Base-by-base conservation (phyloP, 2,797 vertebrate species). In the Heteromormyrus szaboi region DNA sequence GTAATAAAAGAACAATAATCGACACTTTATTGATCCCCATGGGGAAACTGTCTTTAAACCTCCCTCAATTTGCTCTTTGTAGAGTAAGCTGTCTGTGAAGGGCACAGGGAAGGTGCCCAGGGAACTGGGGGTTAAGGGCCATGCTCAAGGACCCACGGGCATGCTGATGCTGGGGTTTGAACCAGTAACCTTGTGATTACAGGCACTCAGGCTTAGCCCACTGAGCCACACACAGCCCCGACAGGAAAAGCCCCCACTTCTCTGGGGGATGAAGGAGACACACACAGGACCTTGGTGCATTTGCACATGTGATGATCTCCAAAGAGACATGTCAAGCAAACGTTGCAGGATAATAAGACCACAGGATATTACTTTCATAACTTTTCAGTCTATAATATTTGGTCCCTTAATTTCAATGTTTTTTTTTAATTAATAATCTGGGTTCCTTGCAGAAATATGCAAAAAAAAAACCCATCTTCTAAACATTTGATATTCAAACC, bases 341-440 rank as follows among this genome's bases (percentile, higher is more conserved):
- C 44, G 53, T 53, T 17, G 19, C 48, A 72, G 25, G 79, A 88
- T 50, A 48, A 62, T 29, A 85, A 85, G 25, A 33, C 50, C 50
- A 33, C 90, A 59, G 1, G 87, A 89, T 87, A 88, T 53, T 89
- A 90, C 89, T 91, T 90, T 90, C 90, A 91, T 91, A 92, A 85
- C 90, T 88, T 53, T 91, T 51, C 90, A 90, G 88, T 91, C 89
- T 91, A 88, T 88, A 88, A 89, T 44, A 86, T 89, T 95, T 95
- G 94, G 95, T 95, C 95, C 95, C 95, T 94, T 92, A 92, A 93
- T 87, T 92, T 33, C 84, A 53, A 29, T 3, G 6, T 53, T 85
- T 87, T 88, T 22, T 88, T 12, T 17, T 81, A 84, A 59, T 68
- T 90, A 92, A 92, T 62, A 91, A 88, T 87, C 22, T 51, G 85